These are phyloP conservation scores for Pinctada fucata DNA, from an alignment of 2,888 invertebrate genomes.

Conservation along the genomic window DNA sequence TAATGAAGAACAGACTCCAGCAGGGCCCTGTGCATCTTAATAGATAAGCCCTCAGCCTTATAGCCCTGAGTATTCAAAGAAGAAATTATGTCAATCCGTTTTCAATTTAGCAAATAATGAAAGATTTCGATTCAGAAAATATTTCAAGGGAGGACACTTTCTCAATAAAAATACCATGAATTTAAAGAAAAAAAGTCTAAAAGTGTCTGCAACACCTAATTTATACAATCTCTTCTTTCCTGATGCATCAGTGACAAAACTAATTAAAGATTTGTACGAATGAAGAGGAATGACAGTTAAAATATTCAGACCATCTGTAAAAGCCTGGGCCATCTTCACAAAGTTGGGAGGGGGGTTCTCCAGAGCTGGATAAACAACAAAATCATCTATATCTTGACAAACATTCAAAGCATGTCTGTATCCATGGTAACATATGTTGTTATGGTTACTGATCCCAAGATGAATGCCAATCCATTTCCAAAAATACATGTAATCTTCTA, in stretches of 20 bases:
- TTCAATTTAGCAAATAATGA: background rate
- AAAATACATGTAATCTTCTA: slow-evolving; percentile 87
- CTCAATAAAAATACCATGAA: slow-evolving; percentile 20
- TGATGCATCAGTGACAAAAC: slow-evolving; percentile 39
- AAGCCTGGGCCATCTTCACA: slow-evolving; percentile 63
- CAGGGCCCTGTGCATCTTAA: too few relatives aligned
- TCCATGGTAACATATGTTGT: slow-evolving; percentile 66
- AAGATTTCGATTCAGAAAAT: background rate
- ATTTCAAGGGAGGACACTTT: slow-evolving; percentile 23
- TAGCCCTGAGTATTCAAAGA: too few relatives aligned
- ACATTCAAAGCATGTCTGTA: slow-evolving; percentile 53
- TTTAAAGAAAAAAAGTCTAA: slow-evolving; percentile 39
- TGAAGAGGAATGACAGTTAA: slow-evolving; percentile 25
- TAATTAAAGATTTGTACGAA: slow-evolving; percentile 53
- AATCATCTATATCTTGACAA: slow-evolving; percentile 64
- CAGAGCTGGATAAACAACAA: slow-evolving; percentile 58
- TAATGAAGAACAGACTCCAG: too few relatives aligned
- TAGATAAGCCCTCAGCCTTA: too few relatives aligned
- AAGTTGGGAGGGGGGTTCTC: slow-evolving; percentile 62
- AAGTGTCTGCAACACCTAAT: slow-evolving; percentile 28
- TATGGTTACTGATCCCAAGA: slow-evolving; percentile 87
- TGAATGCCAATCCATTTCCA: slow-evolving; percentile 90
- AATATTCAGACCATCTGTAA: slow-evolving; percentile 58
- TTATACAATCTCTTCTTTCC: slow-evolving; percentile 25
- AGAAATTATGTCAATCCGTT: too few relatives aligned